These are phyloP conservation scores for Alloscopus bannaensis DNA, from an alignment of 2,888 invertebrate genomes.

Conservation along the genomic window DNA sequence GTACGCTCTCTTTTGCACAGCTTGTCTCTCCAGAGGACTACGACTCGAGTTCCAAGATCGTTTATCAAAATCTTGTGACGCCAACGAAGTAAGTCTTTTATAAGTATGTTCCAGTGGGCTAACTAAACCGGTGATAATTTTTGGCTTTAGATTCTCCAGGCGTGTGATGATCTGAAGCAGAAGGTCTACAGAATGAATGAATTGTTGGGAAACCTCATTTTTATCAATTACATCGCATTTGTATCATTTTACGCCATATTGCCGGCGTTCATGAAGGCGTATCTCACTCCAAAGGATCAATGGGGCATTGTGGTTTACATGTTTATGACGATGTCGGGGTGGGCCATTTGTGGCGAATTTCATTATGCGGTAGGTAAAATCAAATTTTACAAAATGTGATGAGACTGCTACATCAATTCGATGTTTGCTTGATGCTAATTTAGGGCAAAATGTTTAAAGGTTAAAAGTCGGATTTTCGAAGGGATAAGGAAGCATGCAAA, in stretches of 20 bases:
- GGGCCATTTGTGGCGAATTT: slow-evolving; percentile 1
- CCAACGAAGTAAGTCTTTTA: not conserved
- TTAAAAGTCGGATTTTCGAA: too few species aligned
- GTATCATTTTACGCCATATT: slow-evolving; percentile 7
- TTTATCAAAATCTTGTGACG: not conserved
- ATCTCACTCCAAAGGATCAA: not conserved
- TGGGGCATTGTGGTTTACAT: not conserved
- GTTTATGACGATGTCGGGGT: not conserved
- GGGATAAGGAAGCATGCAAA: too few species aligned
- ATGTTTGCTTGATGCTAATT: too few species aligned
- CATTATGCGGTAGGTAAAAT: slow-evolving; percentile 10
- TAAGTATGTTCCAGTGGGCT: not conserved
- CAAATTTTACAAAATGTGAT: not conserved
- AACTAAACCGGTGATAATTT: not conserved
- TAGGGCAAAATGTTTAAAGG: too few species aligned
- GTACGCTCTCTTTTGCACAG: not conserved
- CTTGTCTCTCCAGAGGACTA: not conserved
- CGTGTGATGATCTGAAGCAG: not conserved
- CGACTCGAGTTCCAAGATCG: not conserved
- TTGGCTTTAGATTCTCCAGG: not conserved
- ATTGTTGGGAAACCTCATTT: not conserved
- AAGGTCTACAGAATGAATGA: not conserved
- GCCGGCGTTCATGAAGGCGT: not conserved
- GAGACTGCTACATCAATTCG: slow-evolving; percentile 1
- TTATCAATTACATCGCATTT: slow-evolving; percentile 19